Base-by-base conservation (phyloP, 1,140 invertebrate genomes). In the Eumeta japonica region DNA sequence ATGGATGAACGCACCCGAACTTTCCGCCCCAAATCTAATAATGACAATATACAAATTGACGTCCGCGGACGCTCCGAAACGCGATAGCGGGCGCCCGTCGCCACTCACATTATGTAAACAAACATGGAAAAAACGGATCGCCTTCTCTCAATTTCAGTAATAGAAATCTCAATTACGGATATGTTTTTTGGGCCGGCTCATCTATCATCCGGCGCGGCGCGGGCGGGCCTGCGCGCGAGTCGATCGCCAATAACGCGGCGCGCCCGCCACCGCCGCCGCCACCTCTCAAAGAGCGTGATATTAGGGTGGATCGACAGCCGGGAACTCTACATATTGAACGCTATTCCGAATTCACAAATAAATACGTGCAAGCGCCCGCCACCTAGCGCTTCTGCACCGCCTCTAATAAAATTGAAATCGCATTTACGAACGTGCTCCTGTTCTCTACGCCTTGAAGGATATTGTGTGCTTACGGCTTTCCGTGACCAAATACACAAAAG, bases 21-120 rank as follows among this genome's bases (percentile, higher is more conserved):
- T 67, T 71, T 60, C 62, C 65, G 53, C 60, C 45, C 50, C 50
- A 53, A 46, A 58, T 73, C 53, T 67, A 68, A 72, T 68, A 72
- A 73, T 68, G 66, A 73, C 66, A 71, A 73, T 71, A 73, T 68
- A 73, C 68, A 73, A 73, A 73, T 73, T 71, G 66, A 68, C 58
- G 64, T 65, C 65, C 68, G 66, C 54, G 46, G 52, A 50, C 52
- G 56, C 62, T 68, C 59, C 62, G 66, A 68, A 70, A 73, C 49
- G 58, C 62, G 66, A 68, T 73, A 70, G 58, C 54, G 45, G 20
- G n/a, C n/a, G 51, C 51, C 48, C 50, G 52, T 52, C 60, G 46
- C 59, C 66, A 70, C 66, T 73, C 58, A 68, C 60, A 71, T 71
- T 74, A 71, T 66, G 57, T 61, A 71, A 66, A 71, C 70, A 71